Evolutionary conservation across 2,113 vertebrate species (phyloP).

Genomic region (Anarrhichthys ocellatus): DNA sequence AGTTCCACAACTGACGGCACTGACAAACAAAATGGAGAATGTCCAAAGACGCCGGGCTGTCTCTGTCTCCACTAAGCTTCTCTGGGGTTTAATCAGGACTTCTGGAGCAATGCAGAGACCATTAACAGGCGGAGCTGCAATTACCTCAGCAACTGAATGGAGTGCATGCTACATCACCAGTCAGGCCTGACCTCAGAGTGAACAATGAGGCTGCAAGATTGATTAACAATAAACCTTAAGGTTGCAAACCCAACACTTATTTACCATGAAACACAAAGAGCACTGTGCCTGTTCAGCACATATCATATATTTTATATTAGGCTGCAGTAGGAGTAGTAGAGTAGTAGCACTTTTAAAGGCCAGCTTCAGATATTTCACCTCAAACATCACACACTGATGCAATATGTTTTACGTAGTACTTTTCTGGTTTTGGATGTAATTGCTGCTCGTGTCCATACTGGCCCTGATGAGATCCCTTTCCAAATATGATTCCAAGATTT

Average conservation of each 20-base stretch:
- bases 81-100: conserved; percentile 42
- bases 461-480: not conserved
- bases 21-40: conserved; percentile 26
- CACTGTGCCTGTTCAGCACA: no score
- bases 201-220: conserved; percentile 48
- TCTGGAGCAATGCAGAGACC: conserved; percentile 31
- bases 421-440: not conserved
- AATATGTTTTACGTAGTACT: accelerated
- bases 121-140: conserved; percentile 50
- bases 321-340: not conserved
- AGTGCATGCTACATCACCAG: conserved; percentile 40
- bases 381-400: not conserved
- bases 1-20: conserved; percentile 9
- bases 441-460: not conserved
- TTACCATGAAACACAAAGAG: not conserved
- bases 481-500: not conserved
- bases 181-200: conserved; percentile 51
- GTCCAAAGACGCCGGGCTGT: not conserved
- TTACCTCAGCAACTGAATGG: conserved; percentile 50
- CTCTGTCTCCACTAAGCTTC: conserved; percentile 17
- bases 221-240: conserved; percentile 48
- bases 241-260: conserved; percentile 19
- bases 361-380: not conserved
- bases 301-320: not conserved
- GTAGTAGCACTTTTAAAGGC: not conserved